Conservation (phyloP, 2,888 invertebrate genomes). For the Netelia melanura region DNA sequence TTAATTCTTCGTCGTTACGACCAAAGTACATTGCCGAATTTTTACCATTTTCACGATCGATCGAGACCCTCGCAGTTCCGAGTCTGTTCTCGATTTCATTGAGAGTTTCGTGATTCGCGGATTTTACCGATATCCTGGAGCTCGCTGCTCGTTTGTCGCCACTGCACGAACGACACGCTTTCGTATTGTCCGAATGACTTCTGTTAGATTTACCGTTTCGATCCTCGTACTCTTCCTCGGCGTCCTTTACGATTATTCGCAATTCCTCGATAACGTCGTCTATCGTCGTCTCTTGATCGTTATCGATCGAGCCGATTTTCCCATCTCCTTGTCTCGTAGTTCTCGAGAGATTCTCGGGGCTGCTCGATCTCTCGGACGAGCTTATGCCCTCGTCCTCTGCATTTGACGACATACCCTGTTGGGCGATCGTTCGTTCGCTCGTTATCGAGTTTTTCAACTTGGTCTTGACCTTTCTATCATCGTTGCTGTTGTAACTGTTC, state of each 20-base stretch:
- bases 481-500: conserved; percentile 75
- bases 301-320: conserved; percentile 84
- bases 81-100: conserved; percentile 21
- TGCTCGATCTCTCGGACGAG: conserved; percentile 92
- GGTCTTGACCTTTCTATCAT: conserved; percentile 66
- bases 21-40: conserved; percentile 57
- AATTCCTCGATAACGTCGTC: conserved; percentile 95
- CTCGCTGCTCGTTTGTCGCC: not conserved
- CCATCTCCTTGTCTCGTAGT: conserved; percentile 50
- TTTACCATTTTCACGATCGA: conserved; percentile 5
- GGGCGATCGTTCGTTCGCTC: conserved; percentile 18
- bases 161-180: not conserved
- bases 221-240: conserved; percentile 87
- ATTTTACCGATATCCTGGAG: conserved; percentile 38
- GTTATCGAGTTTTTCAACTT: conserved; percentile 87
- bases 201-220: conserved; percentile 83
- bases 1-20: conserved; percentile 54
- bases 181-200: not conserved
- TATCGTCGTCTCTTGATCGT: conserved; percentile 93
- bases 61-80: not conserved
- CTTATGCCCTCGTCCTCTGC: conserved; percentile 96
- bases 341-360: conserved; percentile 87
- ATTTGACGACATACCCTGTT: conserved; percentile 87
- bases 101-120: conserved; percentile 30
- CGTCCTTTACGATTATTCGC: conserved; percentile 93